These are phyloP conservation scores for Drosophila tsacasi DNA, from an alignment of 1,140 invertebrate species.

Conservation along the genomic window DNA sequence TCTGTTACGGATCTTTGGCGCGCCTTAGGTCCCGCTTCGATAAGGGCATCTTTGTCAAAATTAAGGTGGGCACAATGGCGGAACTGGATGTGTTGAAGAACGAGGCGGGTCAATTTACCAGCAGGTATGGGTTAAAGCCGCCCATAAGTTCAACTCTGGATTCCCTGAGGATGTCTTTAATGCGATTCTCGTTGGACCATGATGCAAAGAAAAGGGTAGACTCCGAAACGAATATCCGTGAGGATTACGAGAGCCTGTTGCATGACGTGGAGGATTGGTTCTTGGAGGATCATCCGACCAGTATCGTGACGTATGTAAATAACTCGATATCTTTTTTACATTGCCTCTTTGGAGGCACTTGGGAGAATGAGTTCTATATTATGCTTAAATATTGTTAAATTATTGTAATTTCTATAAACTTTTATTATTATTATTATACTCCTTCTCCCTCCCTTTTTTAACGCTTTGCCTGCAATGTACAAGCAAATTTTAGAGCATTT, in stretches of 20 bases:
- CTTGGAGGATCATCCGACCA: conserved; percentile 24
- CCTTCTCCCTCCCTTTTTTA: too few species aligned
- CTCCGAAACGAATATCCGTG: neutral
- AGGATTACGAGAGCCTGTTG: conserved; percentile 1
- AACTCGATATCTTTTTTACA: neutral
- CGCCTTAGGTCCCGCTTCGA: conserved; percentile 84
- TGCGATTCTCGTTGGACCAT: neutral
- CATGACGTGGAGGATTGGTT: conserved; percentile 14
- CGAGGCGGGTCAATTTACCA: neutral
- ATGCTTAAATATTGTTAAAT: too few species aligned
- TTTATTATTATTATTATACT: too few species aligned
- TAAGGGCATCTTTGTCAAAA: conserved; percentile 82
- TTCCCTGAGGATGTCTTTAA: neutral
- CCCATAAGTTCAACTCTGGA: neutral
- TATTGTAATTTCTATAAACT: too few species aligned
- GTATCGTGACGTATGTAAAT: conserved; percentile 33
- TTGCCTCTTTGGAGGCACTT: neutral
- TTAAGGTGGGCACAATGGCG: conserved; percentile 68
- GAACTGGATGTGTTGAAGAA: conserved; percentile 6
- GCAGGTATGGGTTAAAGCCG: fast-evolving
- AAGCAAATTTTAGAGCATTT: too few species aligned
- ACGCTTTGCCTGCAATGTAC: too few species aligned
- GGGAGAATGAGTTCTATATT: too few species aligned
- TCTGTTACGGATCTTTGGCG: conserved; percentile 80
- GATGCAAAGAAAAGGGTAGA: neutral